Evolutionary conservation across 2,888 invertebrate species (phyloP), one percentile per base, ranked within the genome.

Genomic region (Rhamnusium bicolor): DNA sequence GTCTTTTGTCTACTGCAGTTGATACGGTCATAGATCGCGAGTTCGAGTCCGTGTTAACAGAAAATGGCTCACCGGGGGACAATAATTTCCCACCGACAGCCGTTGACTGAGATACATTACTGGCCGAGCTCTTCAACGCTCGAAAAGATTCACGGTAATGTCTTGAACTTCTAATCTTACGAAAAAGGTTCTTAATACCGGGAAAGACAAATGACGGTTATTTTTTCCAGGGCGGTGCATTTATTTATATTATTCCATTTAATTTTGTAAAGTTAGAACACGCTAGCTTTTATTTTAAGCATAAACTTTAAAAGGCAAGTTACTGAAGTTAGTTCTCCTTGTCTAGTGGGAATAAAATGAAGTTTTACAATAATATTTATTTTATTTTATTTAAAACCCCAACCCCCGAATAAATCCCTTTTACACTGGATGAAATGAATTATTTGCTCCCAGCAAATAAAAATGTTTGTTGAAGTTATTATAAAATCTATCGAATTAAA

Each of bases 21-120:
- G 58, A 58, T 58, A 32, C 40, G 65, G 29, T 18, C 49, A 53
- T 65, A 65, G 27, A 53, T 65, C 32, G 51, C 5, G 8, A 18
- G 18, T n/a, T 65, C 65, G 32, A 51, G 32, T 12, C 65, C 27
- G 61, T 68, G 75, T 70, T 75, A 72, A 75, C 67, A 71, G 69
- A 67, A 63, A 72, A 75, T 67, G 62, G 70, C 66, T 29, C 75
- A 53, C 67, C 10, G 16, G 75, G 75, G 75, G 70, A 70, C 72
- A 72, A 75, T 75, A 75, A 75, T 67, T 72, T 54, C 56, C 71
- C 69, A 61, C 69, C 62, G 69, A 56, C 74, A 70, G 61, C 63
- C 70, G 72, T 67, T 67, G 75, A 75, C 75, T 70, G 29, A 70
- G 53, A 75, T 70, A 72, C 72, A 75, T 69, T 66, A 61, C 68